Conservation (phyloP, 2,113 vertebrate species). For the Stigmatopora nigra region DNA sequence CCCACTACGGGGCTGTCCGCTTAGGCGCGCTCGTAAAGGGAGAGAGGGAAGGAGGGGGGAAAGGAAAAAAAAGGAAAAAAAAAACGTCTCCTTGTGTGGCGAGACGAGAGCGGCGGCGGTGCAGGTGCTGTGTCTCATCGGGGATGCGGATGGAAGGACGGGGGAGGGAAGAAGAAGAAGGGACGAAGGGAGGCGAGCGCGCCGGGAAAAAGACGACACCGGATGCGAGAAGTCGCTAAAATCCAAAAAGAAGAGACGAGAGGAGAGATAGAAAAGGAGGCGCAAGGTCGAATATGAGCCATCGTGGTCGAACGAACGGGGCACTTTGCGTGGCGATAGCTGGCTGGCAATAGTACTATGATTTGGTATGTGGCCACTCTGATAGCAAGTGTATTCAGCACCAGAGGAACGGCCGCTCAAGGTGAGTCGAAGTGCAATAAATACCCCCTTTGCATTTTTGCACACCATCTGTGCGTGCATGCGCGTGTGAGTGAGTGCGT, state of each 20-base stretch:
- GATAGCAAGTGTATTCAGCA: conserved; percentile 98
- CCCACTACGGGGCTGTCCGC: conserved; percentile 71
- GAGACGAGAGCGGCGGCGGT: conserved; percentile 63
- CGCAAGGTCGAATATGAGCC: conserved; percentile 73
- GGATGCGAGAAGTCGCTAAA: conserved; percentile 52
- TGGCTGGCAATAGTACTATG: conserved; percentile 88
- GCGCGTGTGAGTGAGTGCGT: neutral
- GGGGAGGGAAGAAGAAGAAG: conserved; percentile 67
- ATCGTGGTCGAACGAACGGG: conserved; percentile 71
- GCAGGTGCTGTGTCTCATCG: conserved; percentile 74
- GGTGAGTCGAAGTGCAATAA: conserved; percentile 90
- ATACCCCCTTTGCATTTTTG: conserved; percentile 14
- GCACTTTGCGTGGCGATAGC: conserved; percentile 84
- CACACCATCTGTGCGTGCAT: conserved; percentile 8
- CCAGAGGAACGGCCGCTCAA: conserved; percentile 91
- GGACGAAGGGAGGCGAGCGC: conserved; percentile 62
- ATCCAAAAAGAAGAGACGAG: neutral
- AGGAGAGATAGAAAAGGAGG: conserved; percentile 24
- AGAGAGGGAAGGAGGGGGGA: neutral
- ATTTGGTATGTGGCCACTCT: conserved; percentile 99
- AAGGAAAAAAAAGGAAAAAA: neutral
- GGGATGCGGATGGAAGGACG: conserved; percentile 75
- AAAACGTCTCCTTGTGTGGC: conserved; percentile 68
- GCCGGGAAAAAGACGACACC: conserved; percentile 49
- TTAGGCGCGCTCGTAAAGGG: conserved; percentile 73